Conservation (phyloP, 1,140 invertebrate species). For the Hypothenemus hampei region DNA sequence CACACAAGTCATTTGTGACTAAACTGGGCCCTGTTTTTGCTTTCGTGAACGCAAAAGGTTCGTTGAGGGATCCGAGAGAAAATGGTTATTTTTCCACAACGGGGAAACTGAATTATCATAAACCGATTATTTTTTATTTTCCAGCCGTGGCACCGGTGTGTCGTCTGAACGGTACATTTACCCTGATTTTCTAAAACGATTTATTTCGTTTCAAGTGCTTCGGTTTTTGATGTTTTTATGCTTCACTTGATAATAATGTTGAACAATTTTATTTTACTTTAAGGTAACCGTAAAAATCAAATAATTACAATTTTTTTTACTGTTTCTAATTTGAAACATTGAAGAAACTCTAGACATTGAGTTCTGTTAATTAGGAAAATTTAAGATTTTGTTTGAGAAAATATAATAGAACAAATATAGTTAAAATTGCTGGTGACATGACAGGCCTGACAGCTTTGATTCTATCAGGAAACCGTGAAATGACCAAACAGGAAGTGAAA, state of each 20-base stretch:
- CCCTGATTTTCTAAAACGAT: background rate
- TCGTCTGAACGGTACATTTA: background rate
- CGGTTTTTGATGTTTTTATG: background rate
- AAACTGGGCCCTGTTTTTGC: conserved; percentile 21
- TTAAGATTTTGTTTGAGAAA: background rate
- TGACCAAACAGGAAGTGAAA: no score
- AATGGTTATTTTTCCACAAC: conserved; percentile 16
- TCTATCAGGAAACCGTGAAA: no score
- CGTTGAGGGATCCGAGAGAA: conserved; percentile 4
- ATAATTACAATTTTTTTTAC: background rate
- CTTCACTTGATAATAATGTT: background rate
- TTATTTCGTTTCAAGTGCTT: background rate
- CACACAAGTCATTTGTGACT: conserved; percentile 25
- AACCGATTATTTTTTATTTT: conserved; percentile 20
- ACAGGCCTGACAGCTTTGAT: no score
- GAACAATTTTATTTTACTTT: background rate
- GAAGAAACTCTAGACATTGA: background rate
- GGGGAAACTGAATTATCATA: conserved; percentile 19
- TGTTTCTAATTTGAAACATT: background rate
- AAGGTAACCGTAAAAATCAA: background rate
- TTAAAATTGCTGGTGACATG: no score
- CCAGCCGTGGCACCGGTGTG: background rate
- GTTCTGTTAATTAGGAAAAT: background rate
- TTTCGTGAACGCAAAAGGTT: conserved; percentile 9
- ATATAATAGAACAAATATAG: background rate